These are phyloP conservation scores for Gandaritis pyraliata DNA, from an alignment of 2,888 invertebrate species.

Conservation along the genomic window DNA sequence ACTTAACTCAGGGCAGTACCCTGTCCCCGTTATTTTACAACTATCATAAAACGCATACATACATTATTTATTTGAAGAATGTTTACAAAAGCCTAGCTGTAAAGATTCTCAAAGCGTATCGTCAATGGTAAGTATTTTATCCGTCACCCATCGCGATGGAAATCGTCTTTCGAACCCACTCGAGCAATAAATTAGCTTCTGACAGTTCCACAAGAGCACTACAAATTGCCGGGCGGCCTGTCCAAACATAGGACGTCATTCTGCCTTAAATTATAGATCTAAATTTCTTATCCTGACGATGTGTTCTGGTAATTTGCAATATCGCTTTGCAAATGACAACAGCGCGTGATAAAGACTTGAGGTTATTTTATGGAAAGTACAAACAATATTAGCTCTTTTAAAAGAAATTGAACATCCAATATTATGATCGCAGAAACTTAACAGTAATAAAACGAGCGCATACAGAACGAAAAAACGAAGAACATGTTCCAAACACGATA, in stretches of 20 bases:
- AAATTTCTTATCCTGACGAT: constrained; percentile 13
- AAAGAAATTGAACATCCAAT: not conserved
- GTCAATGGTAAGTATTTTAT: constrained; percentile 2
- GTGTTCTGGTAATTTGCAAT: not conserved
- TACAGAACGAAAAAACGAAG: no score
- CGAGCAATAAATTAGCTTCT: constrained; percentile 26
- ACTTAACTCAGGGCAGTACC: not conserved
- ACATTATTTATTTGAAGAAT: not conserved
- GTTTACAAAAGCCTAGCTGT: not conserved
- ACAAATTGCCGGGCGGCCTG: constrained; percentile 18
- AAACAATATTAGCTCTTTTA: not conserved
- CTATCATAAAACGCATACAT: not conserved
- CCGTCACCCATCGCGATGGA: constrained; percentile 2
- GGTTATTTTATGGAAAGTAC: not conserved
- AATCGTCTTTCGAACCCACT: constrained; percentile 27
- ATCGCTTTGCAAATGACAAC: constrained; percentile 1
- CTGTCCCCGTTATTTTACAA: not conserved
- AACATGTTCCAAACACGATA: no score
- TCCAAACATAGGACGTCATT: constrained; percentile 16
- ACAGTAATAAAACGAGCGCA: no score
- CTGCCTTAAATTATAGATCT: constrained; percentile 18
- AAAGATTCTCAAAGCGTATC: not conserved
- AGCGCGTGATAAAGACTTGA: not conserved
- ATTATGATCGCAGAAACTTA: no score
- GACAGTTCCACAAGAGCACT: constrained; percentile 9